These are phyloP conservation scores for Drosophila parthenogenetica DNA, from an alignment of 2,888 invertebrate species.

Conservation along the genomic window DNA sequence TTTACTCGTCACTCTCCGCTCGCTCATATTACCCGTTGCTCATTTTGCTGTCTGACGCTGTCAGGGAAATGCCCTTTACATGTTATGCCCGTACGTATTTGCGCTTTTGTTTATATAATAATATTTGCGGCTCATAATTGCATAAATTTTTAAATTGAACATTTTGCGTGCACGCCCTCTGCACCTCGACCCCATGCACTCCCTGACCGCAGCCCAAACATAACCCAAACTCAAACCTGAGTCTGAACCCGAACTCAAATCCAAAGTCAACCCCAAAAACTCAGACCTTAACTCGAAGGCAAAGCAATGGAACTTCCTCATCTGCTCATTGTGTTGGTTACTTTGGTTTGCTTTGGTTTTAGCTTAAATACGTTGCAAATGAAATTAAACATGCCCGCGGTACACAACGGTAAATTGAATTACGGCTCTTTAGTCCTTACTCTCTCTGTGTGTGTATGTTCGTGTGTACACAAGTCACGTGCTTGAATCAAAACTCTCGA, in stretches of 20 bases:
- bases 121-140: constrained; percentile 84
- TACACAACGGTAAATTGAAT: constrained; percentile 56
- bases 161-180: constrained; percentile 51
- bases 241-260: constrained; percentile 14
- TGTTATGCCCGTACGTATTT: constrained; percentile 52
- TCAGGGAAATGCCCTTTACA: constrained; percentile 27
- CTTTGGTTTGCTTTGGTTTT: constrained; percentile 62
- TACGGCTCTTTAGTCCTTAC: constrained; percentile 35
- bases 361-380: constrained; percentile 79
- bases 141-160: constrained; percentile 84
- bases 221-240: constrained; percentile 11
- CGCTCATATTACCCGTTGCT: constrained; percentile 23
- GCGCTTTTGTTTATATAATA: constrained; percentile 76
- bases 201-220: constrained; percentile 37
- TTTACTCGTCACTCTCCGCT: not conserved
- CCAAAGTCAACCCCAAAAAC: constrained; percentile 1
- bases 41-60: constrained; percentile 35
- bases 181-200: too few relatives aligned
- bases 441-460: not conserved
- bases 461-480: constrained; percentile 53
- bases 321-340: constrained; percentile 48
- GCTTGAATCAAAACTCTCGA: constrained; percentile 43
- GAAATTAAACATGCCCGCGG: constrained; percentile 80
- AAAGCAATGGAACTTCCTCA: constrained; percentile 12
- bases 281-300: constrained; percentile 6